A percentile compares a stretch with the other conserved stretches of the same genome.
Conservation (phyloP, 2,888 invertebrate genomes). For the Diarsia mendica region DNA sequence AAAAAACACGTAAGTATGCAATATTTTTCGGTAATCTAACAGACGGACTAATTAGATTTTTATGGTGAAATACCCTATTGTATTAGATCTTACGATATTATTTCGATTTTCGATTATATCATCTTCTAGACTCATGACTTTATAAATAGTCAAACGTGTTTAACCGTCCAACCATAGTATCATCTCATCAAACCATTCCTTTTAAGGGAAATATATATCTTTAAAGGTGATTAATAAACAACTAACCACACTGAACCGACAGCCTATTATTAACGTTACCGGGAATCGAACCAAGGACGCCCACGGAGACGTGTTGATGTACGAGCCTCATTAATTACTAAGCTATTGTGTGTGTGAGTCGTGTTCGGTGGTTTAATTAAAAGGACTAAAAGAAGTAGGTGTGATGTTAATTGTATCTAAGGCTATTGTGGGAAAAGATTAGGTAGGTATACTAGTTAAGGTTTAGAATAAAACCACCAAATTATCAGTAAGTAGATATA, state of each 20-base stretch:
- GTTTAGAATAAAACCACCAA: no score
- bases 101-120: not conserved
- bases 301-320: constrained; percentile 59
- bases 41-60: no score
- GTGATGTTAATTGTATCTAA: constrained; percentile 9
- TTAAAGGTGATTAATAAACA: constrained; percentile 43
- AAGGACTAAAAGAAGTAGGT: constrained; percentile 1
- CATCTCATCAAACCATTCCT: constrained; percentile 26
- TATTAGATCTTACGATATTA: no score
- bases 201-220: constrained; percentile 47
- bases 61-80: no score
- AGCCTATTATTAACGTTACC: constrained; percentile 59
- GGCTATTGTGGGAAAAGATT: not conserved
- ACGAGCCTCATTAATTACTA: constrained; percentile 56
- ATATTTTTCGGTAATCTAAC: no score
- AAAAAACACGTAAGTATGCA: no score
- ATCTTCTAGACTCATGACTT: not conserved
- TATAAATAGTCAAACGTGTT: not conserved
- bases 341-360: constrained; percentile 43
- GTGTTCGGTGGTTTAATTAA: constrained; percentile 30
- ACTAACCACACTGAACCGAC: constrained; percentile 50
- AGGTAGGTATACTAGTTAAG: no score
- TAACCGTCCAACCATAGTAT: constrained; percentile 1
- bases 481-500: no score
- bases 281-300: constrained; percentile 69